These are phyloP conservation scores for Grus americana DNA, from an alignment of 2,113 vertebrate genomes.

Conservation along the genomic window DNA sequence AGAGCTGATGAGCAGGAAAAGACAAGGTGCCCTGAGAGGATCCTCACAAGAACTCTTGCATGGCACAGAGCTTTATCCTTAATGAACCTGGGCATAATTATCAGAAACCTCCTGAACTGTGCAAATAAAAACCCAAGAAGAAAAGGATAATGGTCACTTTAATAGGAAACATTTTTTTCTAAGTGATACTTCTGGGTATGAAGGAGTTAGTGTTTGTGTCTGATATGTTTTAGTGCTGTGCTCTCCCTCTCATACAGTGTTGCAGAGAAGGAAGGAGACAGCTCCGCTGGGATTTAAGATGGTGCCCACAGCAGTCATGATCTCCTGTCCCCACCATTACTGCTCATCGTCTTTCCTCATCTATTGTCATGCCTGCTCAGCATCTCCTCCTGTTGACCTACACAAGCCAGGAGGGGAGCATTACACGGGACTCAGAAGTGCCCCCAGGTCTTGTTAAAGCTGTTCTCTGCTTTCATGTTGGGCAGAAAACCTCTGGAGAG, in stretches of 20 bases:
- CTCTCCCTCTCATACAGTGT: neutral
- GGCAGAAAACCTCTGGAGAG: neutral
- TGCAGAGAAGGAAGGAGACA: neutral
- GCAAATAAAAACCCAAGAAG: neutral
- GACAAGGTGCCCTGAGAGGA: neutral
- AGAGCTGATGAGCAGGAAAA: neutral
- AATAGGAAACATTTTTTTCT: neutral
- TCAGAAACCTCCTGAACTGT: neutral
- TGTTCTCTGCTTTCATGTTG: neutral
- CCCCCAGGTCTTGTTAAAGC: neutral
- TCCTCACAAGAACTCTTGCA: neutral
- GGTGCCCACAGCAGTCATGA: neutral
- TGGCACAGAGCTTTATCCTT: neutral
- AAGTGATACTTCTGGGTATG: neutral
- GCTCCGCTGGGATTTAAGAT: neutral
- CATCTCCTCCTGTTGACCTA: neutral
- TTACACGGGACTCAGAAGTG: neutral
- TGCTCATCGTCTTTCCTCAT: neutral
- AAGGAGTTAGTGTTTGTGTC: neutral
- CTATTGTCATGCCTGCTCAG: neutral
- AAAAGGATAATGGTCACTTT: neutral
- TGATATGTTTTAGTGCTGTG: neutral
- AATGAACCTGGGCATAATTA: neutral
- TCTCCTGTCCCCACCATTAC: neutral
- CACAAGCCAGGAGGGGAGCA: neutral